phyloP scores from a whole-genome alignment of 2,888 invertebrate species.

The Synanthedon vespiformis region DNA sequence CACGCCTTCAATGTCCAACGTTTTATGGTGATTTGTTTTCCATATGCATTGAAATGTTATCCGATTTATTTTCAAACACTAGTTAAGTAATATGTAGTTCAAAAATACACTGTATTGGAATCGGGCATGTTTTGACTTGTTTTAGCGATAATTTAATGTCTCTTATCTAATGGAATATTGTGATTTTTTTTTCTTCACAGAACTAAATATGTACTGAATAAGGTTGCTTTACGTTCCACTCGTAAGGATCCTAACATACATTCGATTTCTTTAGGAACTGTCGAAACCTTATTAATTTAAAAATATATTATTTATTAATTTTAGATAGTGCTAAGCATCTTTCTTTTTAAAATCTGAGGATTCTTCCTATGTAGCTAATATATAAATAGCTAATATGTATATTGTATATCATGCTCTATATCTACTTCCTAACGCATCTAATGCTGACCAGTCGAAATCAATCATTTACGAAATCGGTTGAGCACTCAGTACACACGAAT shows the following conservation, averaged over 20 bases:
- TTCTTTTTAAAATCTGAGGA: not conserved
- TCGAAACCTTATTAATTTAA: no score
- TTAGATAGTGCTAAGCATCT: no score
- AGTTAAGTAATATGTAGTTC: not conserved
- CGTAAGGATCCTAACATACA: no score
- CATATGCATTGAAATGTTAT: slow-evolving; percentile 32
- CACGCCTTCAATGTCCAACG: slow-evolving; percentile 51
- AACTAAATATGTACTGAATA: no score
- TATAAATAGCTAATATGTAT: not conserved
- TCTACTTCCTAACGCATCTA: not conserved
- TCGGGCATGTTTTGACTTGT: slow-evolving; percentile 18
- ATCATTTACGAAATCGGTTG: slow-evolving; percentile 56
- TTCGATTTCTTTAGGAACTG: no score
- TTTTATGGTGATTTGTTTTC: slow-evolving; percentile 70
- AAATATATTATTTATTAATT: no score
- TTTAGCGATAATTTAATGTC: slow-evolving; percentile 4
- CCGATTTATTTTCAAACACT: slow-evolving; percentile 30
- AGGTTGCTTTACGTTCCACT: no score
- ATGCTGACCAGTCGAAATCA: slow-evolving; percentile 27
- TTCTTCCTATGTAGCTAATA: not conserved
- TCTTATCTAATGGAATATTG: slow-evolving; percentile 7
- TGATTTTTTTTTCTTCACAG: no score
- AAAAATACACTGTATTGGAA: not conserved
- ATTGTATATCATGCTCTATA: not conserved
- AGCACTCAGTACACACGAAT: slow-evolving; percentile 49